Conservation (phyloP, 1,140 invertebrate genomes). For the Phocides pigmalion region DNA sequence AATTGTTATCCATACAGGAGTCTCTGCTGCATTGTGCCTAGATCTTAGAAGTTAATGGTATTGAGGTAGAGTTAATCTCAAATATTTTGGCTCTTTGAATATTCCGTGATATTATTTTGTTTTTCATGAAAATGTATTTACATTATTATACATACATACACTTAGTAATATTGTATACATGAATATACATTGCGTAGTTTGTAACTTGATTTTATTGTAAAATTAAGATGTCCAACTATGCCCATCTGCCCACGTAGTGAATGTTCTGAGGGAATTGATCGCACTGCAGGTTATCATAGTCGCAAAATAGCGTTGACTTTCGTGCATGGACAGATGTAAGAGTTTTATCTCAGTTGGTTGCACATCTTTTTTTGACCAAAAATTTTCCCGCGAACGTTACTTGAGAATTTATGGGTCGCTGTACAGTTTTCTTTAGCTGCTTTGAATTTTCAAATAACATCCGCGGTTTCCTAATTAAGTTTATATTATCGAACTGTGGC, state of each 20-base stretch:
- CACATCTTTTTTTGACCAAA: slow-evolving; percentile 77
- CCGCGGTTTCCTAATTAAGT: slow-evolving; percentile 75
- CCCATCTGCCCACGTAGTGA: slow-evolving; percentile 55
- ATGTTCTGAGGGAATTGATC: slow-evolving; percentile 64
- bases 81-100: slow-evolving; percentile 84
- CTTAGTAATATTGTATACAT: slow-evolving; percentile 83
- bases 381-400: slow-evolving; percentile 66
- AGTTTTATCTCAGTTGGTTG: slow-evolving; percentile 61
- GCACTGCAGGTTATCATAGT: slow-evolving; percentile 42
- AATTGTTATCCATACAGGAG: slow-evolving; percentile 83
- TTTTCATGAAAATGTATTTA: slow-evolving; percentile 83
- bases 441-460: slow-evolving; percentile 71
- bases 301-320: slow-evolving; percentile 33
- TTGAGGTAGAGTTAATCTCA: slow-evolving; percentile 83
- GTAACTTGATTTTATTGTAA: slow-evolving; percentile 79
- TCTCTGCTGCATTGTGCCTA: slow-evolving; percentile 84
- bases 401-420: slow-evolving; percentile 63
- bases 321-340: slow-evolving; percentile 47
- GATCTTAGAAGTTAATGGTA: slow-evolving; percentile 84
- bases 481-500: slow-evolving; percentile 80
- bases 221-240: slow-evolving; percentile 77
- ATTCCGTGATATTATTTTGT: slow-evolving; percentile 84
- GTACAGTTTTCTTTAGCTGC: slow-evolving; percentile 55
- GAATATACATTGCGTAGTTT: slow-evolving; percentile 83
- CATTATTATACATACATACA: slow-evolving; percentile 82